Conservation (phyloP, 2,888 invertebrate species). For the Lasioglossum zephyrum region DNA sequence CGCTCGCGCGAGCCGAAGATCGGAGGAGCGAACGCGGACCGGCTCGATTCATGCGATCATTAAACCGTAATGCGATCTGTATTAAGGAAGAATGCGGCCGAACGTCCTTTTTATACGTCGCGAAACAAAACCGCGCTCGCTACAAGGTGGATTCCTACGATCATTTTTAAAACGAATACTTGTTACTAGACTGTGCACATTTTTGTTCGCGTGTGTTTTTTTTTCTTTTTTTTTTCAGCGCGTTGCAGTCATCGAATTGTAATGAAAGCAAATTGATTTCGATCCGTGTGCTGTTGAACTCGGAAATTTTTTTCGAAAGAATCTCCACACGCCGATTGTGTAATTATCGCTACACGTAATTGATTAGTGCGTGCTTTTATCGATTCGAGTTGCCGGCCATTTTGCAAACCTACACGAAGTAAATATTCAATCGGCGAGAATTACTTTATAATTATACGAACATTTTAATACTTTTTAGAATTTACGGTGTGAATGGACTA, state of each 20-base stretch:
- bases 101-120: background rate
- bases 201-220: background rate
- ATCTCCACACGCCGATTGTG: background rate
- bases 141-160: background rate
- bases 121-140: background rate
- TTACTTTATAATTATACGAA: background rate
- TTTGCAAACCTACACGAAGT: background rate
- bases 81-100: background rate
- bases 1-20: conserved; percentile 21
- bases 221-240: background rate
- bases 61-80: conserved; percentile 30
- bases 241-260: background rate
- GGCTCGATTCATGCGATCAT: conserved; percentile 37
- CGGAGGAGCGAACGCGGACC: background rate
- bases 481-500: background rate
- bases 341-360: background rate
- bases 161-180: background rate
- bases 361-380: background rate
- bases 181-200: background rate
- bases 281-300: background rate
- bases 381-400: background rate
- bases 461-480: background rate
- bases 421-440: background rate
- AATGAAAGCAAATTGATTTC: background rate
- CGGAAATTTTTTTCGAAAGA: background rate